phyloP scores from a whole-genome alignment of 2,113 vertebrate species.

The Phodopus roborovskii region DNA sequence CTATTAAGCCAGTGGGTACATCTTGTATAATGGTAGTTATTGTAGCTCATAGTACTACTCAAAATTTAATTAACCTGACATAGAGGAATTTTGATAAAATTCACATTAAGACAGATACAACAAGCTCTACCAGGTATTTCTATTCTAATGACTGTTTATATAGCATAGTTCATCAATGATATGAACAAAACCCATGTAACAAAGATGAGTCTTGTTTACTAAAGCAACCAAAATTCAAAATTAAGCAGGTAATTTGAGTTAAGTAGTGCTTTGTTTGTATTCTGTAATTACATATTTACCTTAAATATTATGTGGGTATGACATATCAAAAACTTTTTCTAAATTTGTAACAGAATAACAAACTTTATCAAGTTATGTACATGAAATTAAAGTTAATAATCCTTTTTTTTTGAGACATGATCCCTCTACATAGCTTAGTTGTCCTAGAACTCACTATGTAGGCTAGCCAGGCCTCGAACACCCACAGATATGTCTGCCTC shows the following conservation, averaged over 20 bases:
- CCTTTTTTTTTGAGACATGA: neutral
- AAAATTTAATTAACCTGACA: neutral
- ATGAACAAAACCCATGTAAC: neutral
- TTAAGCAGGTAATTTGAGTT: neutral
- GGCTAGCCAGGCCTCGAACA: neutral
- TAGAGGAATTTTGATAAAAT: conserved; percentile 1
- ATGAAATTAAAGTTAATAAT: neutral
- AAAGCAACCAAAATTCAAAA: conserved; percentile 8
- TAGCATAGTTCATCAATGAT: neutral
- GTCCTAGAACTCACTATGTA: neutral
- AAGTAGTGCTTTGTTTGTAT: neutral
- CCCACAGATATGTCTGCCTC: neutral
- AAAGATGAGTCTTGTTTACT: neutral
- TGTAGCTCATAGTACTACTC: neutral
- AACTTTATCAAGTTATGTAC: neutral
- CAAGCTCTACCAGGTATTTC: neutral
- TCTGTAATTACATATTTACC: neutral
- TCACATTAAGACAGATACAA: neutral
- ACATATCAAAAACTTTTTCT: neutral
- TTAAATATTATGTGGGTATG: neutral
- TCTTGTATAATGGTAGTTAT: neutral
- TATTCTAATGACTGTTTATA: neutral
- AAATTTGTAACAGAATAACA: neutral
- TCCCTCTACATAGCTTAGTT: neutral
- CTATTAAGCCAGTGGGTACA: neutral